Percentiles rank a stretch among this genome's conserved stretches.
Evolutionary conservation across 2,797 vertebrate genomes (phyloP).

Genomic region (Microchirus variegatus): DNA sequence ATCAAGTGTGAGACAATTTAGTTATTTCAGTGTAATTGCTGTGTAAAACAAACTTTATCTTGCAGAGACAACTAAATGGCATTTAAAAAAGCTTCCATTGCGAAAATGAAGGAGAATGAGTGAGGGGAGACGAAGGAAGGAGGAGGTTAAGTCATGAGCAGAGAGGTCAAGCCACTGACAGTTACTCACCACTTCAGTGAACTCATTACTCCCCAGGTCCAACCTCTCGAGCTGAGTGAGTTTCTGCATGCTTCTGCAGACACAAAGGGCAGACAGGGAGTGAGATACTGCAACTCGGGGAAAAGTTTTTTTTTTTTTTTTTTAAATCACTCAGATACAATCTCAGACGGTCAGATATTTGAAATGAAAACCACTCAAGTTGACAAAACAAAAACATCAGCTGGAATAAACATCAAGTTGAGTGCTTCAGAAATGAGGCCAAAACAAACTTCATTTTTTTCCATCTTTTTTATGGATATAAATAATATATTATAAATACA

Average conservation of each 20-base stretch:
- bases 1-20: not conserved
- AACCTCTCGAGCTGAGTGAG: slow-evolving; percentile 95
- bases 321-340: not conserved
- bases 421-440: not conserved
- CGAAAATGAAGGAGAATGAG: not conserved
- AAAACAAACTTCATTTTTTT: slow-evolving; percentile 10
- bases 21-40: slow-evolving; percentile 10
- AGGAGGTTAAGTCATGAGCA: slow-evolving; percentile 19
- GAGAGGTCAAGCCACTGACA: slow-evolving; percentile 31
- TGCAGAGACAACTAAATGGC: not conserved
- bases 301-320: too few relatives aligned
- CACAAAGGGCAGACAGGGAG: slow-evolving; percentile 39
- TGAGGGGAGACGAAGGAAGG: slow-evolving; percentile 8
- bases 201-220: slow-evolving; percentile 99
- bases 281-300: slow-evolving; percentile 29
- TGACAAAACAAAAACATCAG: not conserved
- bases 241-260: slow-evolving; percentile 95
- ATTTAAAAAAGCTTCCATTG: not conserved
- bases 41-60: not conserved
- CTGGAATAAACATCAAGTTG: not conserved
- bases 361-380: not conserved
- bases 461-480: too few relatives aligned
- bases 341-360: not conserved
- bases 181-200: slow-evolving; percentile 98
- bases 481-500: slow-evolving; percentile 33